Evolutionary conservation across 2,888 invertebrate species (phyloP), one percentile per base, ranked within the genome.

Genomic region (Ryuthela nishihirai): DNA sequence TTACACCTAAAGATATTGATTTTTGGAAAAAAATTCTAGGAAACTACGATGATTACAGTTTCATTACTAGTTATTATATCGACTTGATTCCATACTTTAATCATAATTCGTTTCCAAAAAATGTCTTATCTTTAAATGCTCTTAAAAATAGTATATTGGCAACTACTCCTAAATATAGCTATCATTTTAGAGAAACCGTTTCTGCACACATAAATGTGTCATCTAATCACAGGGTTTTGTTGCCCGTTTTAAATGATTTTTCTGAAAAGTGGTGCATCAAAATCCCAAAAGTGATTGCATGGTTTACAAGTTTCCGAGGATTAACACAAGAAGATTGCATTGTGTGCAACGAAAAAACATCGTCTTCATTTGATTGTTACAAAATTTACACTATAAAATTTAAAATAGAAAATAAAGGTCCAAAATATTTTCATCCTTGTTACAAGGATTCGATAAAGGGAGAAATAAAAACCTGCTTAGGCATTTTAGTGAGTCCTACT

Each of bases 251-350:
- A 23, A 24, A 32, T 41, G 34, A 41, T 12, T 40, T 46, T 10
- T 54, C 53, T 18, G 21, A 46, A 25, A 18, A 39, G 9, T 54
- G 34, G 32, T 7, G 12, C 1, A 17, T 54, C 7, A 46, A 25
- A 40, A 18, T 46, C n/a, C 46, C 53, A 3, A 46, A 40, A 15
- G 6, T 54, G 6, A 54, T 24, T 20, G 10, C 46, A 7, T 40
- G 32, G 40, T 54, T 32, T 40, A n/a, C 18, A 1, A 46, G 40
- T 40, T 54, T 54, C 41, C 39, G 41, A 40, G 53, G 53, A 1
- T 46, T 15, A 18, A 54, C 45, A 6, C 53, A 54, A 41, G 45
- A 54, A 45, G 53, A 54, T 34, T 54, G 45, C 12, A 54, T 54
- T 20, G 53, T 46, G n/a, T n/a, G n/a, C 1, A 21, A 40, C 20